A percentile compares a stretch with the other conserved stretches of the same genome.
Conservation (phyloP, 2,888 invertebrate species). For the Mythimna ferrago region DNA sequence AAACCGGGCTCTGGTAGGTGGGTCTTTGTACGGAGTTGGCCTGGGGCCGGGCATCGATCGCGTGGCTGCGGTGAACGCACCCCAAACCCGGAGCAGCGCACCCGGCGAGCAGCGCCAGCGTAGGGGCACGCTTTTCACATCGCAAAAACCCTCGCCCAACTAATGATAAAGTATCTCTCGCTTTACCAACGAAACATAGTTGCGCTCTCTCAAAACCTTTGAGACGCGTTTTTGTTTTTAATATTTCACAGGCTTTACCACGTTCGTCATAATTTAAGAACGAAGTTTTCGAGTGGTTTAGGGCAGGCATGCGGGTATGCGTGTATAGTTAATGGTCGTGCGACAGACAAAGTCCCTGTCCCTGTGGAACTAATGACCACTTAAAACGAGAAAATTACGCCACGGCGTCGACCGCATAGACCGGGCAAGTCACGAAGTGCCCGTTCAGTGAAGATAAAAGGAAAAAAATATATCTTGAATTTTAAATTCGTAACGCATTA, state of each 20-base stretch:
- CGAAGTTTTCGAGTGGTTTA: constrained; percentile 68
- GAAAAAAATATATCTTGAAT: constrained; percentile 63
- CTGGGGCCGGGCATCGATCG: constrained; percentile 87
- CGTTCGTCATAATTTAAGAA: constrained; percentile 66
- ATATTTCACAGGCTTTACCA: constrained; percentile 48
- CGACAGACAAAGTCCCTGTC: constrained; percentile 83
- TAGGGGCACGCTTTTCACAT: constrained; percentile 74
- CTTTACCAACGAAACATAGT: constrained; percentile 54
- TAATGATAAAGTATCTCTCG: constrained; percentile 73
- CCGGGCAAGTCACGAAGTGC: constrained; percentile 84
- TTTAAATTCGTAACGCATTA: constrained; percentile 70
- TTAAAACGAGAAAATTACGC: constrained; percentile 87
- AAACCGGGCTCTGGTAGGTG: constrained; percentile 76
- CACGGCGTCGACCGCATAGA: constrained; percentile 77
- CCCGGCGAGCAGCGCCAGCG: constrained; percentile 73
- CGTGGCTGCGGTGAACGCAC: constrained; percentile 85
- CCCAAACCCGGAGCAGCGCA: constrained; percentile 83
- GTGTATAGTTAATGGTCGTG: constrained; percentile 83
- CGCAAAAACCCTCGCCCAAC: constrained; percentile 77
- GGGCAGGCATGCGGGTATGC: constrained; percentile 73
- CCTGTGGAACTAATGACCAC: constrained; percentile 88
- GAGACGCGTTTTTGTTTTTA: constrained; percentile 45
- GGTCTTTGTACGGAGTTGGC: constrained; percentile 78
- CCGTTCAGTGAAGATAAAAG: constrained; percentile 71
- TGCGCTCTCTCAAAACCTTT: constrained; percentile 51